These are phyloP conservation scores for Acanthosepion lycidas DNA, from an alignment of 2,888 invertebrate genomes.

Conservation along the genomic window DNA sequence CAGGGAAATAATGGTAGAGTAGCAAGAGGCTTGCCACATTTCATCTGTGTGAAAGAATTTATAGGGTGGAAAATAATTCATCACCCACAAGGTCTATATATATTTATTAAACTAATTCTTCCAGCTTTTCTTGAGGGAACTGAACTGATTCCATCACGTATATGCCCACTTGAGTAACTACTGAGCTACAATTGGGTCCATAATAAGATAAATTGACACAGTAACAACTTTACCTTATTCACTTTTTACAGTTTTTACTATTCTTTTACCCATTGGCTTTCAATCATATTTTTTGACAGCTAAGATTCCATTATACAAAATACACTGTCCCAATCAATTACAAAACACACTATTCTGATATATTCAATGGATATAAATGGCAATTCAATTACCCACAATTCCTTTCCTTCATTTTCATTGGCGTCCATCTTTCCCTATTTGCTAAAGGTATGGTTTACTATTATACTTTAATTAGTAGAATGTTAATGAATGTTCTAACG, in stretches of 20 bases:
- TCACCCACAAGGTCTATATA: too few species aligned
- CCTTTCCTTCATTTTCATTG: neutral
- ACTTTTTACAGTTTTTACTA: neutral
- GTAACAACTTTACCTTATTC: neutral
- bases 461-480: neutral
- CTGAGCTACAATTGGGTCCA: neutral
- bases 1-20: too few species aligned
- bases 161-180: neutral
- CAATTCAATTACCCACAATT: constrained; percentile 20
- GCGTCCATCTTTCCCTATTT: neutral
- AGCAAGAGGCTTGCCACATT: too few species aligned
- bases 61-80: too few species aligned
- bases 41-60: too few species aligned
- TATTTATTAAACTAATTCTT: too few species aligned
- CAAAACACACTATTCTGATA: neutral
- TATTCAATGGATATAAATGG: neutral
- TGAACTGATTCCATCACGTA: too few species aligned
- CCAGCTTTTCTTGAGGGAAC: too few species aligned
- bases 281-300: constrained; percentile 10
- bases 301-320: neutral
- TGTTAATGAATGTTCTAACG: neutral
- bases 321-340: neutral
- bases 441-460: neutral
- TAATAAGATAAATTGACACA: neutral
- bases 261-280: neutral